Base-by-base conservation (phyloP, 2,113 vertebrate genomes). In the Boleophthalmus pectinirostris region DNA sequence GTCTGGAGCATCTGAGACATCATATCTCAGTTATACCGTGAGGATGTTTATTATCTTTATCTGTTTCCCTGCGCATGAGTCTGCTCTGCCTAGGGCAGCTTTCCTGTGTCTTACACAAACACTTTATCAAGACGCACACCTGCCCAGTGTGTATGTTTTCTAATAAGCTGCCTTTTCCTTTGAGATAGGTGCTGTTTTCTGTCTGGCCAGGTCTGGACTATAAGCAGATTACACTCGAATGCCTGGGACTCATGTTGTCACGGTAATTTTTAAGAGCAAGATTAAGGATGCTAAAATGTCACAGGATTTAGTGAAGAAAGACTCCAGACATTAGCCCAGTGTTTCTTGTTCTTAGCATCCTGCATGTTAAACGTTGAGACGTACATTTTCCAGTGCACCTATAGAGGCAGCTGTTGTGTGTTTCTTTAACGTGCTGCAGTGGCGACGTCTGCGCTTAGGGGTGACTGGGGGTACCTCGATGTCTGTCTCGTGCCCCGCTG, bases 401-500 rank as follows among this genome's bases (percentile, higher is more conserved):
- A 64, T 54, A 67, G 23, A 23, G 49, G 78, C 83, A 83, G 87
- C 80, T 86, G 80, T 75, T 82, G 86, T 88, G 90, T 87, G 73
- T 88, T 84, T 84, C 85, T 81, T 68, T 77, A 66, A 88, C 78
- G 73, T 78, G 70, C 73, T 56, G 66, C 66, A 79, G 70, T 63
- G 86, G 81, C 43, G 15, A 67, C 60, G 82, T 68, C 83, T 69
- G 73, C 82, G 81, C 85, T 82, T 33, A 33, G 54, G 78, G 74
- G 75, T 72, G 82, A 83, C 53, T 33, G 80, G 84, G 77, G 78
- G 77, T 68, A 49, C 64, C 78, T 92, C 91, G 92, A 93, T 90
- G 90, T 81, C 83, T 93, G 90, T 88, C 89, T 89, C 74, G 85
- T 78, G 88, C 80, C 91, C 90, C 29, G 90, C 92, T 92, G 90